Conservation (phyloP, 2,113 vertebrate genomes). For the Enhydra lutris region DNA sequence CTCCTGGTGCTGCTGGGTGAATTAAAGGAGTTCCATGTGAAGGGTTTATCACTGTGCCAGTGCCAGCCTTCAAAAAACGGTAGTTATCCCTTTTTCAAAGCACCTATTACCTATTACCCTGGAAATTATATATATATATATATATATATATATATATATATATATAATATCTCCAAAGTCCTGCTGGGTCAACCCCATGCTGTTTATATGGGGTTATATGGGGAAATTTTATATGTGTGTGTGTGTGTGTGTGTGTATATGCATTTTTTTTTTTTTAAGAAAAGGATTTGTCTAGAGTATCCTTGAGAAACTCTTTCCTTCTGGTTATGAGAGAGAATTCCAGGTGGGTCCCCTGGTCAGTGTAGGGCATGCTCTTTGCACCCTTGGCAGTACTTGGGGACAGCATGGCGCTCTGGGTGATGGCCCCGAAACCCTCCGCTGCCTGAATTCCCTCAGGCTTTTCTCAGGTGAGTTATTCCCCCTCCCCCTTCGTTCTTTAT, state of each 20-base stretch:
- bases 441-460: not conserved
- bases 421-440: rapidly evolving
- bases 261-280: not conserved
- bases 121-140: not conserved
- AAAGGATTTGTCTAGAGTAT: not conserved
- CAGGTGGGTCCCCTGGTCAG: not conserved
- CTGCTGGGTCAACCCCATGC: too few species aligned
- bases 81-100: not conserved
- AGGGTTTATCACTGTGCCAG: not conserved
- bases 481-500: not conserved
- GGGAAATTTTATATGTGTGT: too few species aligned
- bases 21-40: not conserved
- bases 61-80: not conserved
- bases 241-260: too few species aligned
- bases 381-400: not conserved
- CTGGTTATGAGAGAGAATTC: not conserved
- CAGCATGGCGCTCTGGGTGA: rapidly evolving
- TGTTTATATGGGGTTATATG: too few species aligned
- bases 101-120: not conserved
- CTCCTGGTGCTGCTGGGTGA: not conserved
- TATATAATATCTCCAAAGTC: too few species aligned
- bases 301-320: not conserved
- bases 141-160: too few species aligned
- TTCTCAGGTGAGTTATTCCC: not conserved
- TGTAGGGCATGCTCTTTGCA: not conserved